These are phyloP conservation scores for Hiodon tergisus DNA, from an alignment of 2,113 vertebrate species.

Conservation along the genomic window DNA sequence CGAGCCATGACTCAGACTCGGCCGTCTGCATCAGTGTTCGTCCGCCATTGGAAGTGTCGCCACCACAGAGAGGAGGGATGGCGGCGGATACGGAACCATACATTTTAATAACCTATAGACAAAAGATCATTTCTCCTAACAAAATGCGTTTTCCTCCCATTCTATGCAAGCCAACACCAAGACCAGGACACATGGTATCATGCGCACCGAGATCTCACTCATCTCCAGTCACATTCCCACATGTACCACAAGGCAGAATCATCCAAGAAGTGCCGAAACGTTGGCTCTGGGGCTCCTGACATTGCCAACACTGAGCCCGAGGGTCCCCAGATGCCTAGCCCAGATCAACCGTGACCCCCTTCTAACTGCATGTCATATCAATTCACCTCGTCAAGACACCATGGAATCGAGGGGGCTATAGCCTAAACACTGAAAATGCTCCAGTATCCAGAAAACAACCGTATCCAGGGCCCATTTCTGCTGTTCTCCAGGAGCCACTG, in stretches of 20 bases:
- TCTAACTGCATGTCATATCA: background rate
- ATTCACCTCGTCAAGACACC: no score
- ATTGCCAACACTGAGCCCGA: background rate
- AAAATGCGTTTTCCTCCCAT: background rate
- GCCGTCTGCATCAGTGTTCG: no score
- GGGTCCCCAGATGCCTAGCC: background rate
- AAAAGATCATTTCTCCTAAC: background rate
- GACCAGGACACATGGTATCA: background rate
- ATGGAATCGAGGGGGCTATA: no score
- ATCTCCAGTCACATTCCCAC: background rate
- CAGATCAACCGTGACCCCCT: background rate
- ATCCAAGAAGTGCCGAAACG: slow-evolving; percentile 26
- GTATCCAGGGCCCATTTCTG: no score
- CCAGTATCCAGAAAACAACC: no score
- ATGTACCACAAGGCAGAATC: slow-evolving; percentile 19
- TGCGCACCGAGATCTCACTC: background rate
- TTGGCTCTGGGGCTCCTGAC: background rate
- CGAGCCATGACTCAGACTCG: slow-evolving; percentile 24
- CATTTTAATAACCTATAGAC: no score
- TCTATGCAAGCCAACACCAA: background rate
- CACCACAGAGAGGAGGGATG: no score
- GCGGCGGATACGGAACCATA: no score
- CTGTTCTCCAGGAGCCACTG: background rate
- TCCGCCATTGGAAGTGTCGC: no score
- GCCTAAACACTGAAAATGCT: no score